phyloP scores from a whole-genome alignment of 2,797 vertebrate genomes.

The Chelon auratus region DNA sequence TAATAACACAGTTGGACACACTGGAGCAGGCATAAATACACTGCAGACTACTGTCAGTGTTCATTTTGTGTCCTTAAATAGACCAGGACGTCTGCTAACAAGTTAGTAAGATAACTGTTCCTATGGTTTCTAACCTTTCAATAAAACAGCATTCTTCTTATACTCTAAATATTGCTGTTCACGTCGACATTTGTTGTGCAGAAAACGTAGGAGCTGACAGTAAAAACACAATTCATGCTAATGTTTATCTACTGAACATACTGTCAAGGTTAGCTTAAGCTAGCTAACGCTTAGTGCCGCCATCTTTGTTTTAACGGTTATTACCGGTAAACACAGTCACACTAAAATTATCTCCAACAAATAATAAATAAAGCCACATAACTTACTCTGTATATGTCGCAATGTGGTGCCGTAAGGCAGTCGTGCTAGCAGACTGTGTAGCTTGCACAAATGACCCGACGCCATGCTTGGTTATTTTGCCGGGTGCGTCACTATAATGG shows the following conservation, averaged over 20 bases:
- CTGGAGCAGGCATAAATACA: neutral
- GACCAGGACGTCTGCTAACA: no score
- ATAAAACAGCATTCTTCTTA: no score
- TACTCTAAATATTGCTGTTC: no score
- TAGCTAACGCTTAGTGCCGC: constrained; percentile 11
- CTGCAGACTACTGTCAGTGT: no score
- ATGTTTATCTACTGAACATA: neutral
- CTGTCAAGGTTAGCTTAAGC: constrained; percentile 62
- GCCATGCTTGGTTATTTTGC: constrained; percentile 65
- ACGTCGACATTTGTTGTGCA: neutral
- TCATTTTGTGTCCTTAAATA: no score
- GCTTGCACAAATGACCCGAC: constrained; percentile 65
- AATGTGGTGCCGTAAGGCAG: neutral
- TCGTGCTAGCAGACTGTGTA: constrained; percentile 37
- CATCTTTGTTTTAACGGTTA: neutral
- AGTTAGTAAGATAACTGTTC: no score
- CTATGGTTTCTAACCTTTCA: no score
- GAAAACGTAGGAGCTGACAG: neutral
- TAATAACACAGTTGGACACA: neutral
- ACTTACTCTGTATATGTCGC: constrained; percentile 64
- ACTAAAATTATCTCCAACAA: rapidly evolving
- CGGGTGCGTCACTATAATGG: constrained; percentile 25
- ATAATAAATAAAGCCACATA: rapidly evolving
- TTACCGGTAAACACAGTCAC: neutral
- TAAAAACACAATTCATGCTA: neutral